Base-by-base conservation (phyloP, 2,113 vertebrate species). In the Halichoerus grypus region DNA sequence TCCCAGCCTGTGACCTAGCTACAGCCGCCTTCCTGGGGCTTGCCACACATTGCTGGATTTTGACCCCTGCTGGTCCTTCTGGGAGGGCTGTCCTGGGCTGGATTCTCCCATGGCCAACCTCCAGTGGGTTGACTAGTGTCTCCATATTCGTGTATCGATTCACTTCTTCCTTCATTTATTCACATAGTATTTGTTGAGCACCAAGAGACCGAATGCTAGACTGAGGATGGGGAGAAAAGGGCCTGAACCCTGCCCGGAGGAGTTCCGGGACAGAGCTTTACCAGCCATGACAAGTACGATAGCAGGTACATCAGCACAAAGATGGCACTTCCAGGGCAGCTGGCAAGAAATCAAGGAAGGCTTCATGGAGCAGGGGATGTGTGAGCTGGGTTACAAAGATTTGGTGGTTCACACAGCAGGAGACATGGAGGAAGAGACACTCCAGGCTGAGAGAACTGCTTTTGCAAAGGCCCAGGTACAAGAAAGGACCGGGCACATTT, bases 201-300 rank as follows among this genome's bases (percentile, higher is more conserved):
- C n/a, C 14, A 71, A 71, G 86, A 33, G 61, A 51, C 77, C 9
- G 5, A 69, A 31, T 24, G 57, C 87, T 61, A 83, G 36, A 61
- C 39, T 53, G 76, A 63, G 33, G 21, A 46, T 42, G 4, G 8
- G 49, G 42, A 22, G 39, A 8, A 11, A 49, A 72, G 61, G 42
- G 46, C 39, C n/a, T 16, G 1, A 16, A n/a, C 33, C 76, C 71
- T 36, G 26, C 36, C 72, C 49, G 2, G 0, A 65, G 19, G 28
- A 72, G 57, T 11, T 63, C 6, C 80, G 71, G n/a, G 63, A 46
- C 69, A 91, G 49, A 53, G 33, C 26, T 53, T 67, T 16, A 1
- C 15, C 18, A 3, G 11, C 24, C n/a, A 18, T 7, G 0, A 3
- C 18, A 67, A 42, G 53, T 1, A 5, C 7, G 0, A 49, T 3